These are phyloP conservation scores for Drusus annulatus DNA, from an alignment of 1,140 invertebrate species.

Conservation along the genomic window DNA sequence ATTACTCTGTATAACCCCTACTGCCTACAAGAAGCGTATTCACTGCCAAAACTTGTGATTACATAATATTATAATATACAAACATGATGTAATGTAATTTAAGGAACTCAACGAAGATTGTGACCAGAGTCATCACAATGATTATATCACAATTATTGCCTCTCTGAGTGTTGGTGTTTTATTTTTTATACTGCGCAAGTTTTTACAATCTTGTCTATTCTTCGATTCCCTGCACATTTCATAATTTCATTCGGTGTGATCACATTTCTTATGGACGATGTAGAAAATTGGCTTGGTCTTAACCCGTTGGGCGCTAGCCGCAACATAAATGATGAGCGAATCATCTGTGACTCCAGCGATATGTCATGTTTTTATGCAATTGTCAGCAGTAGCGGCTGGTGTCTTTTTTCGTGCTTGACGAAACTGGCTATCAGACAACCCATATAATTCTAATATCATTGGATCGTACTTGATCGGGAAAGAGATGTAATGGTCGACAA, in stretches of 20 bases:
- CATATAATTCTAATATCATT: no score
- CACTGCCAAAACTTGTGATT: conserved; percentile 45
- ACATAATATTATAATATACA: not conserved
- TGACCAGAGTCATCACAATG: conserved; percentile 5
- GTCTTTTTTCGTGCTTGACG: no score
- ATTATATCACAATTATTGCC: conserved; percentile 13
- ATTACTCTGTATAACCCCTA: conserved; percentile 11
- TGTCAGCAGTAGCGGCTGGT: no score
- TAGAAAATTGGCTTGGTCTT: no score
- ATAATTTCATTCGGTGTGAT: not conserved
- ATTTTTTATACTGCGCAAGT: conserved; percentile 16
- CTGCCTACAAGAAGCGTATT: conserved; percentile 22
- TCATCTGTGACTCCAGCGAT: no score
- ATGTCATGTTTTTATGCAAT: no score
- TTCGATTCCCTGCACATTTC: not conserved
- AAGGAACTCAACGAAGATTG: conserved; percentile 20
- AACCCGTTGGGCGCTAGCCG: no score
- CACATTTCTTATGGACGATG: not conserved
- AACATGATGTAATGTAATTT: conserved; percentile 13
- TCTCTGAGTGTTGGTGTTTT: not conserved
- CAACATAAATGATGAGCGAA: no score
- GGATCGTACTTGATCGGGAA: no score
- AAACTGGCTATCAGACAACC: no score
- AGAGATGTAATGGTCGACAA: no score
- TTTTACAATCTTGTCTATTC: not conserved